phyloP scores from a whole-genome alignment of 2,113 vertebrate genomes.

The Alligator mississippiensis region DNA sequence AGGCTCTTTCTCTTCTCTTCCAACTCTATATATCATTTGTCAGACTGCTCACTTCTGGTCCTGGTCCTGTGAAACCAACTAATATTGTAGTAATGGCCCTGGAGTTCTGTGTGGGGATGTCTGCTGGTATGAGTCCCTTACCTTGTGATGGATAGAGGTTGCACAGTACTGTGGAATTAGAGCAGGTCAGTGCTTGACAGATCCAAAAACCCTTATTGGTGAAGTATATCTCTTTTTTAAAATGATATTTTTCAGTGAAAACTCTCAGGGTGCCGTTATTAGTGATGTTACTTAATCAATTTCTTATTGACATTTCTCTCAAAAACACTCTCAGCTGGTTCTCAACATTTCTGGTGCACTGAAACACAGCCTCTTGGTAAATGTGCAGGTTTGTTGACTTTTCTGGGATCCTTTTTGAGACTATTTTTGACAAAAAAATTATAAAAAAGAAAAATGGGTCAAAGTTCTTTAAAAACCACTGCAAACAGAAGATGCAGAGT shows the following conservation, averaged over 20 bases:
- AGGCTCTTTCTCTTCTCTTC: background rate
- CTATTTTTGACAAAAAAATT: too few species aligned
- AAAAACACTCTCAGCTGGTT: too few species aligned
- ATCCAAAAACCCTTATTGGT: background rate
- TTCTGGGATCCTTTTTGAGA: too few species aligned
- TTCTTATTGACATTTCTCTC: background rate
- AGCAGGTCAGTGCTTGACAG: background rate
- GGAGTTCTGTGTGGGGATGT: background rate
- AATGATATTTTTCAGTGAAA: too few species aligned
- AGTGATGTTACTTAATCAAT: background rate
- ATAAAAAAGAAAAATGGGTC: too few species aligned
- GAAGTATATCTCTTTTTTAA: background rate
- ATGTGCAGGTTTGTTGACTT: too few species aligned
- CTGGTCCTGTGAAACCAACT: conserved; percentile 31
- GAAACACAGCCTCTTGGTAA: too few species aligned
- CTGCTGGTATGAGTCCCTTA: conserved; percentile 8
- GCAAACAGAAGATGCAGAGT: too few species aligned
- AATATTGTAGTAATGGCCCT: background rate
- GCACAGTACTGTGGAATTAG: background rate
- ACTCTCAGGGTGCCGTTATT: background rate
- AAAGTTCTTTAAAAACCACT: too few species aligned
- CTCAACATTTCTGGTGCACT: too few species aligned
- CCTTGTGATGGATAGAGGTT: background rate
- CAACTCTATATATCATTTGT: fast-evolving
- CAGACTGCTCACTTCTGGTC: conserved; percentile 27